Base-by-base conservation (phyloP, 2,888 invertebrate species). In the Caradrina clavipalpis region DNA sequence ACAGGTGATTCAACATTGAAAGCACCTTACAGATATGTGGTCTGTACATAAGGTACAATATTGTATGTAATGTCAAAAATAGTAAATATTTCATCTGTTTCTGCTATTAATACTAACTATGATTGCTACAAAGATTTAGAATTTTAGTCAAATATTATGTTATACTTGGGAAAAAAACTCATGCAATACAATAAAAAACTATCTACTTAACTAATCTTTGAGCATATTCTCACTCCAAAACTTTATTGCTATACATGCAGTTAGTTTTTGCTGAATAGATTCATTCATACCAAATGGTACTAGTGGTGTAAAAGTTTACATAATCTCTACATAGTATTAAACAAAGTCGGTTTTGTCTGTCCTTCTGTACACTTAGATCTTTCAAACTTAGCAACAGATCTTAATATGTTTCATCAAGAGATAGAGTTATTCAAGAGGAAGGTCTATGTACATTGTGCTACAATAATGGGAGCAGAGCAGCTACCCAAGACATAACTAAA, bases 21-120 rank as follows among this genome's bases (percentile, higher is more conserved):
- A 61, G 17, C 39, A 45, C 74, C 53, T 57, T 31, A 47, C 19
- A 35, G 57, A 74, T 75, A 74, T 79, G 64, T 73, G 22, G 45
- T 55, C 11, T 31, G 22, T 55, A 47, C 21, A 17, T 39, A 55
- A 21, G 11, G 15, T 51, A 74, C 15, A 54, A 5, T 55, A 53
- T 45, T 54, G 45, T 55, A 58, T 26, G 22, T 7, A 35, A 64
- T 59, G 31, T 73, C 47, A 73, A 73, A 59, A 73, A 47, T 49
- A 49, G 19, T 55, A 39, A 77, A 59, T 73, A 61, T 49, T 49
- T 49, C n/a, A 47, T 54, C 11, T 0, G 31, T 17, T 17, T 54
- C 26, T 55, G 42, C 21, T 50, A 42, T 39, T 11, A 42, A 31
- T 31, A 22, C 35, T 7, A 22, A 17, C 15, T 21, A 47, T 8